phyloP scores from a whole-genome alignment of 2,113 vertebrate genomes.

The Cyprinodon variegatus region DNA sequence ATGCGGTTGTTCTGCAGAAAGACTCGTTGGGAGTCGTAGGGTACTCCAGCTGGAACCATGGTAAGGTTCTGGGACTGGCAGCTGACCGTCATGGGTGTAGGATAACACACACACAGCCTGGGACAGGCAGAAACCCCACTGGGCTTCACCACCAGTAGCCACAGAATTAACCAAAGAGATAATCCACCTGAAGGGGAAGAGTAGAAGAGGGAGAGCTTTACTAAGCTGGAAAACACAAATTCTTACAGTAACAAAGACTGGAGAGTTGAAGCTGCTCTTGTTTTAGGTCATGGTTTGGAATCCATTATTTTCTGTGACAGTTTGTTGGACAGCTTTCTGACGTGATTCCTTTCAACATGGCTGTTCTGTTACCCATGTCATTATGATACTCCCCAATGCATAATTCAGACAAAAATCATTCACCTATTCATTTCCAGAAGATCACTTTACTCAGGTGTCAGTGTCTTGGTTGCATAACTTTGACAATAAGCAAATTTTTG shows the following conservation, averaged over 20 bases:
- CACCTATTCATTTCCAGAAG: constrained; percentile 40
- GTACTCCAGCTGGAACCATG: constrained; percentile 87
- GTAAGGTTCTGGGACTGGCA: constrained; percentile 98
- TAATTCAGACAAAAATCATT: constrained; percentile 65
- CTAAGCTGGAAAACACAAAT: neutral
- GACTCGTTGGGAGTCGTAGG: constrained; percentile 90
- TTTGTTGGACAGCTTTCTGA: constrained; percentile 3
- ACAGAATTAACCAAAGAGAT: constrained; percentile 83
- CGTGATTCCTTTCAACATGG: constrained; percentile 36
- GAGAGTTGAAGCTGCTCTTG: neutral
- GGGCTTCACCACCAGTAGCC: constrained; percentile 85
- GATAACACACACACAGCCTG: constrained; percentile 93
- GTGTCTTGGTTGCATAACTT: constrained; percentile 37
- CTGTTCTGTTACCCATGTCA: constrained; percentile 43
- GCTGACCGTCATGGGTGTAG: constrained; percentile 96
- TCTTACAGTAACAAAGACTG: neutral
- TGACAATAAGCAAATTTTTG: constrained; percentile 4
- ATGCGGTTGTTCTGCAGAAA: constrained; percentile 99
- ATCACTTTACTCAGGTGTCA: constrained; percentile 52
- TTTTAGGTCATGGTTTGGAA: neutral
- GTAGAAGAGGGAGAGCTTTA: neutral
- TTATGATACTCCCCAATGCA: constrained; percentile 41
- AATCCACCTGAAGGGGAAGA: constrained; percentile 76
- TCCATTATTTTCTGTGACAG: neutral
- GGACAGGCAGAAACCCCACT: constrained; percentile 83